phyloP scores from a whole-genome alignment of 2,888 invertebrate genomes.

The Drosophila kuntzei region DNA sequence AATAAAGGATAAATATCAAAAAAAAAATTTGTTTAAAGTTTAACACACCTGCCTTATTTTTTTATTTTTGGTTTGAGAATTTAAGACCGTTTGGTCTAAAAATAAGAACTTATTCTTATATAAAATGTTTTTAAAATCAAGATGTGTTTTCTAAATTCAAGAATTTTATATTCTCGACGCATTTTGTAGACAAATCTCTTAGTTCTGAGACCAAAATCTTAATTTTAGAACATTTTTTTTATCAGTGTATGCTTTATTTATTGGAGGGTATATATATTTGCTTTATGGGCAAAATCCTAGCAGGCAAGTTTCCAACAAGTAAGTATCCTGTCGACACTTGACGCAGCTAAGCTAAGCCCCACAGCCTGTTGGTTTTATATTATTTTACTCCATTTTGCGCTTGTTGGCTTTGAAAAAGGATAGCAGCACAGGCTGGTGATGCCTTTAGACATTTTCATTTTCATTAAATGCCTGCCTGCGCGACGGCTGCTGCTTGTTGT shows the following conservation, averaged over 20 bases:
- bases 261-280: conserved; percentile 39
- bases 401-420: conserved; percentile 71
- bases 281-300: conserved; percentile 30
- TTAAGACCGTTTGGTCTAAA: too few species aligned
- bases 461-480: conserved; percentile 73
- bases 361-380: conserved; percentile 57
- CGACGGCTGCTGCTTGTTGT: conserved; percentile 34
- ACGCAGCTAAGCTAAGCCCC: conserved; percentile 46
- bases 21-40: too few species aligned
- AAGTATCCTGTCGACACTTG: conserved; percentile 70
- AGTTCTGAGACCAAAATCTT: too few species aligned
- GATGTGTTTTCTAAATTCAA: too few species aligned
- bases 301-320: conserved; percentile 22
- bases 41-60: too few species aligned
- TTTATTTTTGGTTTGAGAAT: too few species aligned
- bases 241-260: conserved; percentile 57
- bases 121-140: too few species aligned
- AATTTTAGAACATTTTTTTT: too few species aligned
- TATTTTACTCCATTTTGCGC: conserved; percentile 61
- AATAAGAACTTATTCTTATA: too few species aligned
- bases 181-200: too few species aligned
- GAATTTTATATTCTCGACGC: too few species aligned
- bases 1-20: too few species aligned
- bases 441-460: conserved; percentile 79
- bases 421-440: conserved; percentile 56